A percentile compares a stretch with the other conserved stretches of the same genome.
These are phyloP conservation scores for Saxidomus purpurata DNA, from an alignment of 1,140 invertebrate genomes.

Conservation along the genomic window DNA sequence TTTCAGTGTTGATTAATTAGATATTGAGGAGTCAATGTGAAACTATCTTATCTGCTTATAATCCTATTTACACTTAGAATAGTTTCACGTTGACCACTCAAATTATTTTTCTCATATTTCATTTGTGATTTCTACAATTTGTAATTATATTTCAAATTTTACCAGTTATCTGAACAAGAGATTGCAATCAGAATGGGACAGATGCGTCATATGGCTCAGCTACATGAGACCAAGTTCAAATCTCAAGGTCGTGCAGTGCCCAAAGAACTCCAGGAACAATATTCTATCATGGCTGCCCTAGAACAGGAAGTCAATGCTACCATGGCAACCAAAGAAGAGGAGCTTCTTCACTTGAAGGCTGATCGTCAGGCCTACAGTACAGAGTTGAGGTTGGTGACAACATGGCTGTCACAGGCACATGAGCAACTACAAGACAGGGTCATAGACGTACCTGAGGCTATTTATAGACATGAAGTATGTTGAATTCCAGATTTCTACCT, in stretches of 20 bases:
- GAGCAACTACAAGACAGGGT: conserved; percentile 76
- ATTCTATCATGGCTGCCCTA: conserved; percentile 68
- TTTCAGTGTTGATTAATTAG: no score
- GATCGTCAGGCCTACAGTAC: conserved; percentile 74
- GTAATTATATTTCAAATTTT: no score
- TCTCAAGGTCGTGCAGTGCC: conserved; percentile 72
- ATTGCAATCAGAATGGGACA: conserved; percentile 75
- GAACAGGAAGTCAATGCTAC: conserved; percentile 68
- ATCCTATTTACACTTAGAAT: no score
- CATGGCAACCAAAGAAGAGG: conserved; percentile 77
- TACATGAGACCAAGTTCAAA: conserved; percentile 75
- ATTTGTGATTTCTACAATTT: no score
- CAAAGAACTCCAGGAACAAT: conserved; percentile 70
- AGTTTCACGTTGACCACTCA: no score
- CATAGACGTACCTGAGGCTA: conserved; percentile 73
- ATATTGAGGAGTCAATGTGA: no score
- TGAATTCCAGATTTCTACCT: no score
- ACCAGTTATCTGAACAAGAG: conserved; percentile 78
- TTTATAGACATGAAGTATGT: conserved; percentile 77
- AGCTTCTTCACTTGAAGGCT: conserved; percentile 76
- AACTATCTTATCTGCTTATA: no score
- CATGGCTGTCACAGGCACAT: conserved; percentile 78
- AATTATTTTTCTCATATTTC: no score
- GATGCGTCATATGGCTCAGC: conserved; percentile 68
- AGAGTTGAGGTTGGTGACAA: conserved; percentile 70